These are phyloP conservation scores for Tribolium castaneum DNA, from an alignment of 1,140 invertebrate species.

Conservation along the genomic window DNA sequence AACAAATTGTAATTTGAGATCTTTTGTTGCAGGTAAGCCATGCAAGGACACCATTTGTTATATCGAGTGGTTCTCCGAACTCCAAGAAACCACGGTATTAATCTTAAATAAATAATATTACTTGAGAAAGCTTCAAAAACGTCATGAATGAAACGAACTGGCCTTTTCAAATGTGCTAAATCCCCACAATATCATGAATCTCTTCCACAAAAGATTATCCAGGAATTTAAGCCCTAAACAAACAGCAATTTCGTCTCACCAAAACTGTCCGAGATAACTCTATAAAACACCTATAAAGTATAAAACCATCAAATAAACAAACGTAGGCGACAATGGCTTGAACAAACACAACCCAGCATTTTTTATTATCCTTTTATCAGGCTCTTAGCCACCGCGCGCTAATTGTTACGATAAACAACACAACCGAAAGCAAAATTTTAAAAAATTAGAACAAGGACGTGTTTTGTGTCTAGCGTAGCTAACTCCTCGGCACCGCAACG, in stretches of 20 bases:
- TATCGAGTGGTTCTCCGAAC: slow-evolving; percentile 12
- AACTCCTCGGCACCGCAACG: background rate
- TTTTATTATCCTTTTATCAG: slow-evolving; percentile 29
- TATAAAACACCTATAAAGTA: slow-evolving; percentile 34
- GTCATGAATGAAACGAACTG: background rate
- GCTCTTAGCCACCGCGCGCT: slow-evolving; percentile 15
- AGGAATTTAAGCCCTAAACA: slow-evolving; percentile 32
- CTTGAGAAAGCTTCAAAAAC: background rate
- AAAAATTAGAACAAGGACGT: slow-evolving; percentile 11
- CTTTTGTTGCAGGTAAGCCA: slow-evolving; percentile 31
- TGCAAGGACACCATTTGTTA: slow-evolving; percentile 7
- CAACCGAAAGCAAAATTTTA: slow-evolving; percentile 5
- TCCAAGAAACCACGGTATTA: background rate
- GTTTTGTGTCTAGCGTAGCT: background rate
- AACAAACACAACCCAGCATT: slow-evolving; percentile 12
- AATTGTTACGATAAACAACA: slow-evolving; percentile 21
- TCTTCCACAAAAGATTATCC: slow-evolving; percentile 11
- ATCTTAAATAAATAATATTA: slow-evolving; percentile 17
- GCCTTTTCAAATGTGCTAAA: slow-evolving; percentile 3
- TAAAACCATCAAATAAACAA: slow-evolving; percentile 31
- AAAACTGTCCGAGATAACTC: slow-evolving; percentile 21
- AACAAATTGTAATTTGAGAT: background rate
- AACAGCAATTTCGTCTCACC: slow-evolving; percentile 18
- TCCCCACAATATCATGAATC: background rate
- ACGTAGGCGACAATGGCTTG: slow-evolving; percentile 10